phyloP scores from a whole-genome alignment of 2,797 vertebrate genomes.

The Hybognathus amarus region DNA sequence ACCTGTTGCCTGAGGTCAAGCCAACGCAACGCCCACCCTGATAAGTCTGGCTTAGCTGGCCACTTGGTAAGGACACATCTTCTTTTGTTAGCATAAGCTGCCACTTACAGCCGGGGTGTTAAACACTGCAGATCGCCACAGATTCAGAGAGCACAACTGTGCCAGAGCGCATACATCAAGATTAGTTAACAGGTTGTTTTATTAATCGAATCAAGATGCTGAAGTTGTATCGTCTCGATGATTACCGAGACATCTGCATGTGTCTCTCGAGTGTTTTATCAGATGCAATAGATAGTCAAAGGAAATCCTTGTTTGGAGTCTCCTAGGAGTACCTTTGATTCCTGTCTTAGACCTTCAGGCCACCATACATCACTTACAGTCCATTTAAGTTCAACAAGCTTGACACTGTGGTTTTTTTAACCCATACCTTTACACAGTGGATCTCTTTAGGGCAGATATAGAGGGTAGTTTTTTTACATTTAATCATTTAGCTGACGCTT shows the following conservation, averaged over 20 bases:
- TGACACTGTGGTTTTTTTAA: slow-evolving; percentile 11
- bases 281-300: slow-evolving; percentile 29
- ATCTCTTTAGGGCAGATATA: neutral
- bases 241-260: neutral
- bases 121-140: slow-evolving; percentile 68
- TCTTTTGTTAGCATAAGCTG: slow-evolving; percentile 79
- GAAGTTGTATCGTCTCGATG: neutral
- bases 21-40: slow-evolving; percentile 77
- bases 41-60: slow-evolving; percentile 85
- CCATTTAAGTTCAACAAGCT: slow-evolving; percentile 32
- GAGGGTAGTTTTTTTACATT: neutral
- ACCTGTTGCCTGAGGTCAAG: slow-evolving; percentile 79
- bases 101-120: slow-evolving; percentile 71
- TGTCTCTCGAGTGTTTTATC: slow-evolving; percentile 7
- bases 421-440: slow-evolving; percentile 1
- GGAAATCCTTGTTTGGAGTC: slow-evolving; percentile 40
- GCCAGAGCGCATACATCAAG: slow-evolving; percentile 66
- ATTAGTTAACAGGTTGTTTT: slow-evolving; percentile 51
- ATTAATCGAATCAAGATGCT: slow-evolving; percentile 19
- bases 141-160: slow-evolving; percentile 63
- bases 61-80: slow-evolving; percentile 83
- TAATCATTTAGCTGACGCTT: no score
- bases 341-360: slow-evolving; percentile 21
- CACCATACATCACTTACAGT: slow-evolving; percentile 20
- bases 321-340: slow-evolving; percentile 35